These are phyloP conservation scores for Pagrus major DNA, from an alignment of 2,113 vertebrate genomes.

Conservation along the genomic window DNA sequence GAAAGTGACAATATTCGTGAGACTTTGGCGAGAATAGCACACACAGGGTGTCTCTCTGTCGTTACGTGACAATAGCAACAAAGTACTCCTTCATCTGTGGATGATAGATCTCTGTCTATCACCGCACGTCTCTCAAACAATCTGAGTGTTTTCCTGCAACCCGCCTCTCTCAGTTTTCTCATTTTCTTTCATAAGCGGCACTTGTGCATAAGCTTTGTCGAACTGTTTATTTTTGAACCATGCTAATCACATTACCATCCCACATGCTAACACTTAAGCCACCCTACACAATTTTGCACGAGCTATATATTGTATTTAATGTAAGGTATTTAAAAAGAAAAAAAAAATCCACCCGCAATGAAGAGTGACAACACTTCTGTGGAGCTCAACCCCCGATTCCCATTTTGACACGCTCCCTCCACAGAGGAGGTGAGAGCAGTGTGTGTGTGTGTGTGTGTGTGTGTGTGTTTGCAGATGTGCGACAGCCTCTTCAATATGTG, in stretches of 20 bases:
- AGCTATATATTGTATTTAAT: constrained; percentile 50
- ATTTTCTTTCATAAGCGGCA: constrained; percentile 38
- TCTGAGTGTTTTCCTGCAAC: constrained; percentile 8
- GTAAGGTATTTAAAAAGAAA: constrained; percentile 44
- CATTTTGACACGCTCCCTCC: constrained; percentile 57
- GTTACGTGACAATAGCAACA: constrained; percentile 10
- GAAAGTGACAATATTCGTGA: constrained; percentile 22
- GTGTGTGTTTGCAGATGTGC: constrained; percentile 41
- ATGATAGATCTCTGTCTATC: constrained; percentile 30
- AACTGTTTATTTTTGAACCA: constrained; percentile 68
- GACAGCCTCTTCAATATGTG: constrained; percentile 58
- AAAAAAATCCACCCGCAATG: constrained; percentile 31
- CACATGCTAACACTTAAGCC: constrained; percentile 64
- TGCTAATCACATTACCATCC: constrained; percentile 72
- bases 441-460: constrained; percentile 26
- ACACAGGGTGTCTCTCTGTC: constrained; percentile 1
- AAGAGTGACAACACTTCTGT: constrained; percentile 61
- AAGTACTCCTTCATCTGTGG: constrained; percentile 21
- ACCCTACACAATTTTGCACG: constrained; percentile 54
- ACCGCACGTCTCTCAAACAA: neutral
- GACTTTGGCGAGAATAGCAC: neutral
- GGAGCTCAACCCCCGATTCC: constrained; percentile 62
- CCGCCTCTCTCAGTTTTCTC: constrained; percentile 14
- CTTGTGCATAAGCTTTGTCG: constrained; percentile 54
- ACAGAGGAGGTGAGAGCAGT: constrained; percentile 60